Evolutionary conservation across 1,140 invertebrate species (phyloP), one percentile per base, ranked within the genome.

Genomic region (Drosophila lacteicornis): DNA sequence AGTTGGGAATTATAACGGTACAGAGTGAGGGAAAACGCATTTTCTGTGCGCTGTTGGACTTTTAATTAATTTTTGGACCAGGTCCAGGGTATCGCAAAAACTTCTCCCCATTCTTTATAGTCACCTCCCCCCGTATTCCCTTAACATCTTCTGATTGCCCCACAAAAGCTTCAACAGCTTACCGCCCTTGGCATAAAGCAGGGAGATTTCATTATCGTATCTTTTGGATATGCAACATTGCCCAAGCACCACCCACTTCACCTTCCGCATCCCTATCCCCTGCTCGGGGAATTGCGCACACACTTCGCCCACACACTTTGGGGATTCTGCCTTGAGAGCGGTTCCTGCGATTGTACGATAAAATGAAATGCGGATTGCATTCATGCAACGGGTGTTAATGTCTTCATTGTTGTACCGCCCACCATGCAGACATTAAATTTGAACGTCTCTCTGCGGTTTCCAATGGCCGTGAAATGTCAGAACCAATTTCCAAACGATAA

Each of bases 301-400:
- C 30, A 47, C 55, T 75, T 50, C 36, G n/a, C 46, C 71, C 62
- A 40, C 47, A 42, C 62, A 67, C 66, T 65, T 75, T 75, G 38
- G 71, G 38, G n/a, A 51, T 62, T 66, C 33, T 36, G 40, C 15
- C 49, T 45, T 22, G 40, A 59, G 53, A 57, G 56, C 33, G 56
- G 13, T 11, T 33, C 12, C 47, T 49, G 56, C 25, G 36, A 46
- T 77, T 68, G 50, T 68, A 53, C 60, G 55, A 77, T 69, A 56
- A 55, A 77, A 60, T 68, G 47, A 77, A 68, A 78, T 68, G 75
- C 49, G 49, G 43, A 77, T 58, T 57, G 75, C 75, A 79, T 79
- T 77, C 56, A 56, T 47, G 71, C 45, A 38, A 45, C 19, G 56
- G 30, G 56, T 69, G 75, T 61, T 69, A 78, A 78, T 69, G 56